phyloP scores from a whole-genome alignment of 2,888 invertebrate species.

The Campoplex capitator region DNA sequence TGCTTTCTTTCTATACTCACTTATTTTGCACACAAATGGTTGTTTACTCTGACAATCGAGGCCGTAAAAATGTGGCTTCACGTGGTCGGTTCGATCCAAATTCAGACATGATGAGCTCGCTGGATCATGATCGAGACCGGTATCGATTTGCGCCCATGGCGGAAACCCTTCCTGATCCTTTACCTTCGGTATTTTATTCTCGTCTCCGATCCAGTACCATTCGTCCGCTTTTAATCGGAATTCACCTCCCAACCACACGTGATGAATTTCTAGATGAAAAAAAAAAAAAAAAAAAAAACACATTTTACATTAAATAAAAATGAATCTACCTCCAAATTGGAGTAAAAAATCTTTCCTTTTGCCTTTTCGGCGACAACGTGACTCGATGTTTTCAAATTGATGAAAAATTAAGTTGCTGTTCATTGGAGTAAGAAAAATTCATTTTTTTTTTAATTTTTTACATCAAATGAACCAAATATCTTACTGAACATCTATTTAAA shows the following conservation, averaged over 20 bases:
- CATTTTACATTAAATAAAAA: neutral
- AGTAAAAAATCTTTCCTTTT: too few species aligned
- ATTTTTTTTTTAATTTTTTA: too few species aligned
- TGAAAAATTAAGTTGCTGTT: too few species aligned
- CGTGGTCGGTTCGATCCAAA: slow-evolving; percentile 85
- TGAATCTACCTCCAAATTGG: neutral
- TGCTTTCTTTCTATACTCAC: slow-evolving; percentile 61
- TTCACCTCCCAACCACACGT: slow-evolving; percentile 75
- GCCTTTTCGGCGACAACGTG: too few species aligned
- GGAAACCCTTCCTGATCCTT: slow-evolving; percentile 81
- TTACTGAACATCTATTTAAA: too few species aligned
- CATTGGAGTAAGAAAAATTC: too few species aligned
- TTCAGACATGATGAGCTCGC: slow-evolving; percentile 85
- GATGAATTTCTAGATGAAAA: slow-evolving; percentile 68
- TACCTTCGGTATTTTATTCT: slow-evolving; percentile 64
- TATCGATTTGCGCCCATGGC: slow-evolving; percentile 83
- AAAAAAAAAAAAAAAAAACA: slow-evolving; percentile 5
- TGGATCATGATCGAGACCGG: slow-evolving; percentile 84
- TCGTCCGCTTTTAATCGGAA: slow-evolving; percentile 59
- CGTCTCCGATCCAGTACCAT: slow-evolving; percentile 74
- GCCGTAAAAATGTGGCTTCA: slow-evolving; percentile 85
- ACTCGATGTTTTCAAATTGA: too few species aligned
- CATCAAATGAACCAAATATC: too few species aligned
- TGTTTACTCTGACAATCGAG: slow-evolving; percentile 86
- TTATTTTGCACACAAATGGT: slow-evolving; percentile 84